phyloP scores from a whole-genome alignment of 2,113 vertebrate genomes.

The Epinephelus moara region DNA sequence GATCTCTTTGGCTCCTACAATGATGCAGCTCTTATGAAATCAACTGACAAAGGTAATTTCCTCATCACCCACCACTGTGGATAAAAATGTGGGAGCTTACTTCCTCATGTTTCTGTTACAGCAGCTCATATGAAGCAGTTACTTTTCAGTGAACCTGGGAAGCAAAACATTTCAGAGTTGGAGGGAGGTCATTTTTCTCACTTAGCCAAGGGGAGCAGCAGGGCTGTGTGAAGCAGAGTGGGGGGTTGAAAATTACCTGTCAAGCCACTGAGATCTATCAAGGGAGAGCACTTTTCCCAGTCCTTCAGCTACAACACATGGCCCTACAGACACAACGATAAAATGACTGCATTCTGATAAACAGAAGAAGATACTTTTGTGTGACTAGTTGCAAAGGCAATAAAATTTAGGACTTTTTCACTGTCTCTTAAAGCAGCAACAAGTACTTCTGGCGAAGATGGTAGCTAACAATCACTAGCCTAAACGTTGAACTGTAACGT shows the following conservation, averaged over 20 bases:
- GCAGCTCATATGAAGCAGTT: constrained; percentile 21
- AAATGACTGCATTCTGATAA: too few relatives aligned
- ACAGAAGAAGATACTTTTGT: too few relatives aligned
- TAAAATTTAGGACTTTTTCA: too few relatives aligned
- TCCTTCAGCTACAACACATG: neutral
- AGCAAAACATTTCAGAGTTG: constrained; percentile 47
- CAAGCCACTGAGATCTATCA: neutral
- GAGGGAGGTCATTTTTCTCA: constrained; percentile 37
- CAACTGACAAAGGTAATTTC: neutral
- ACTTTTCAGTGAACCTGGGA: constrained; percentile 35
- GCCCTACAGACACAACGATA: too few relatives aligned
- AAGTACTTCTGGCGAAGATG: too few relatives aligned
- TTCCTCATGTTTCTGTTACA: constrained; percentile 4
- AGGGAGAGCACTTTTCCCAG: neutral
- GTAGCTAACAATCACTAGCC: too few relatives aligned
- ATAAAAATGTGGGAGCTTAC: neutral
- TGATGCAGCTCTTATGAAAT: neutral
- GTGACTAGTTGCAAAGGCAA: too few relatives aligned
- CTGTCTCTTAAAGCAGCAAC: too few relatives aligned
- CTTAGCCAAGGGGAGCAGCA: constrained; percentile 15
- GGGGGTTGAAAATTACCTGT: constrained; percentile 21
- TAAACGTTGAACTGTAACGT: too few relatives aligned
- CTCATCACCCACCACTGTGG: constrained; percentile 5
- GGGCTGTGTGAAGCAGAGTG: constrained; percentile 18
- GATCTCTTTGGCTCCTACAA: neutral